Conservation (phyloP, 1,140 invertebrate genomes). For the Drosophila fuyamai region DNA sequence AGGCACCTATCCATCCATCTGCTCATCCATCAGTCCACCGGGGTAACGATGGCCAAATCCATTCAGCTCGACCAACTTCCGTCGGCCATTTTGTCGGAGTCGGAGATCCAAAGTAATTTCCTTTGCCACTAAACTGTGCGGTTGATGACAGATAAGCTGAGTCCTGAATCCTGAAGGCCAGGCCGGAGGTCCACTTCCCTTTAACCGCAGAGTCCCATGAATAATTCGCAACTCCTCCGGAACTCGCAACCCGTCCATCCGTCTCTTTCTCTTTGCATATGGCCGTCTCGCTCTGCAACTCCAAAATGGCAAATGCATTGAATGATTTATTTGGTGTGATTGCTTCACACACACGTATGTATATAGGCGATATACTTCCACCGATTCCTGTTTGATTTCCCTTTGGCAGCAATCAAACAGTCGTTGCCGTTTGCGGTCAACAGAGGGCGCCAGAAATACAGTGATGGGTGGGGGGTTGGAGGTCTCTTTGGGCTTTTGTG, state of each 20-base stretch:
- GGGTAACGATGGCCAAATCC: slow-evolving; percentile 42
- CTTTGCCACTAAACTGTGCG: slow-evolving; percentile 79
- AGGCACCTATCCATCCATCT: slow-evolving; percentile 14
- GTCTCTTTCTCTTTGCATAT: background rate
- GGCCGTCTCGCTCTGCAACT: slow-evolving; percentile 13
- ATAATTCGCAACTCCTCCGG: slow-evolving; percentile 70
- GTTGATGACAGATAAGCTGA: slow-evolving; percentile 76
- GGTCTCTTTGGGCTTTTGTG: slow-evolving; percentile 57
- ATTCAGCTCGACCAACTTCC: slow-evolving; percentile 64
- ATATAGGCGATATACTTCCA: slow-evolving; percentile 11
- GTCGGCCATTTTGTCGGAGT: slow-evolving; percentile 71
- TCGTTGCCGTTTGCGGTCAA: slow-evolving; percentile 67
- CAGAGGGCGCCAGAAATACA: slow-evolving; percentile 54
- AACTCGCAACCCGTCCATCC: slow-evolving; percentile 19
- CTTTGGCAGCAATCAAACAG: slow-evolving; percentile 69
- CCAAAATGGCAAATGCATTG: slow-evolving; percentile 77
- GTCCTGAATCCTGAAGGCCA: slow-evolving; percentile 1
- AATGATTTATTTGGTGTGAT: slow-evolving; percentile 83
- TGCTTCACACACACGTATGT: slow-evolving; percentile 57
- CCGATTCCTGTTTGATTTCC: slow-evolving; percentile 42
- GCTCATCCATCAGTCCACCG: slow-evolving; percentile 16
- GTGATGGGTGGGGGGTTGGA: too few relatives aligned
- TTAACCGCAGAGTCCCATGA: slow-evolving; percentile 59
- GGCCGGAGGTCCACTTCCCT: slow-evolving; percentile 13
- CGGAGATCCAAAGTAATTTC: slow-evolving; percentile 71